Evolutionary conservation across 2,888 invertebrate species (phyloP).

Genomic region (Polia nebulosa): DNA sequence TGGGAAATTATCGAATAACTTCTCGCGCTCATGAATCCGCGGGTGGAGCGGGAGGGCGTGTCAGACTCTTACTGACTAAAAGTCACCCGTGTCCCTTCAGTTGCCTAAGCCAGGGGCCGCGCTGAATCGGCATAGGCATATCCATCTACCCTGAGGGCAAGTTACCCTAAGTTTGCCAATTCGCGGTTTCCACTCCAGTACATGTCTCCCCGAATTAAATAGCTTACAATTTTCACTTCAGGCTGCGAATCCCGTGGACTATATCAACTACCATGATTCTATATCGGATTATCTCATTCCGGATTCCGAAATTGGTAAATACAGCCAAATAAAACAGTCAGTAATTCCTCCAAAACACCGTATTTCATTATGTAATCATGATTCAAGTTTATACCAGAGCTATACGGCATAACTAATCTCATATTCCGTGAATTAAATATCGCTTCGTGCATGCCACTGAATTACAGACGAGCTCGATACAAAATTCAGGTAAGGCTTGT

Average conservation of each 20-base stretch:
- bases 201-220: conserved; percentile 6
- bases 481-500: conserved; percentile 49
- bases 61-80: too few species aligned
- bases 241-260: neutral
- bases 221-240: conserved; percentile 8
- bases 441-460: conserved; percentile 34
- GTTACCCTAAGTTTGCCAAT: conserved; percentile 3
- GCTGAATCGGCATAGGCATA: too few species aligned
- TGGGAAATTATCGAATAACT: too few species aligned
- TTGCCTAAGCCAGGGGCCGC: too few species aligned
- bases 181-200: neutral
- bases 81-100: too few species aligned
- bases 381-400: conserved; percentile 36
- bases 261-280: neutral
- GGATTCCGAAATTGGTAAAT: neutral
- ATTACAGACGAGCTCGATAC: conserved; percentile 28
- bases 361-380: conserved; percentile 41
- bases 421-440: conserved; percentile 63
- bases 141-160: neutral
- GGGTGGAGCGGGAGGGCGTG: too few species aligned
- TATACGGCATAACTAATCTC: conserved; percentile 41
- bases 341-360: conserved; percentile 18
- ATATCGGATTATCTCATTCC: neutral
- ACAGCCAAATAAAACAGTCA: conserved; percentile 7
- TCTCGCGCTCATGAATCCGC: too few species aligned